These are phyloP conservation scores for Perithous albicinctus DNA, from an alignment of 2,888 invertebrate species.

Conservation along the genomic window DNA sequence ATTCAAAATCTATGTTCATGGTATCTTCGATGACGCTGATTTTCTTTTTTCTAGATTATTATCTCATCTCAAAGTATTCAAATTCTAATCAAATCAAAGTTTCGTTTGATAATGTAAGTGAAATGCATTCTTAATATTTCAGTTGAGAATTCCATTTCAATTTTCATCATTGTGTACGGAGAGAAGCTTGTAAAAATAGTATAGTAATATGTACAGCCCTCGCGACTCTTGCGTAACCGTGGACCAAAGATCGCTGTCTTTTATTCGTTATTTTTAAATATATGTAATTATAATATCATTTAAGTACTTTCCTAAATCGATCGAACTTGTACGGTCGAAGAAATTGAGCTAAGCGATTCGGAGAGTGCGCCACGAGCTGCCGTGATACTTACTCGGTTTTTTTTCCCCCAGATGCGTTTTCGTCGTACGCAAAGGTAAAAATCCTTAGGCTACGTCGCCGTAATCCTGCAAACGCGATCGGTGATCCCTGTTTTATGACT, in stretches of 20 bases:
- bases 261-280: conserved; percentile 12
- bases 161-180: not conserved
- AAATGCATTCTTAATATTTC: no score
- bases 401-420: conserved; percentile 1
- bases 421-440: not conserved
- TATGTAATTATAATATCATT: conserved; percentile 21
- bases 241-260: conserved; percentile 11
- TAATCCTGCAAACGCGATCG: not conserved
- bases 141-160: not conserved
- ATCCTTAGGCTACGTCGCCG: not conserved
- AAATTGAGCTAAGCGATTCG: conserved; percentile 28
- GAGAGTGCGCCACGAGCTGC: not conserved
- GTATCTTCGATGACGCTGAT: no score
- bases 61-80: no score
- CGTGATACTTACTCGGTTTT: not conserved
- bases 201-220: conserved; percentile 13
- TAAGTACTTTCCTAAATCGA: conserved; percentile 56
- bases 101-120: no score
- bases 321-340: conserved; percentile 26
- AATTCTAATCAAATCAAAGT: no score
- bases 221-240: conserved; percentile 6
- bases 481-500: conserved; percentile 3
- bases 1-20: no score
- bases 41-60: no score
- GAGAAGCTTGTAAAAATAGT: conserved; percentile 38